Conservation (phyloP, 1,140 invertebrate species). For the Anastatus disparis region DNA sequence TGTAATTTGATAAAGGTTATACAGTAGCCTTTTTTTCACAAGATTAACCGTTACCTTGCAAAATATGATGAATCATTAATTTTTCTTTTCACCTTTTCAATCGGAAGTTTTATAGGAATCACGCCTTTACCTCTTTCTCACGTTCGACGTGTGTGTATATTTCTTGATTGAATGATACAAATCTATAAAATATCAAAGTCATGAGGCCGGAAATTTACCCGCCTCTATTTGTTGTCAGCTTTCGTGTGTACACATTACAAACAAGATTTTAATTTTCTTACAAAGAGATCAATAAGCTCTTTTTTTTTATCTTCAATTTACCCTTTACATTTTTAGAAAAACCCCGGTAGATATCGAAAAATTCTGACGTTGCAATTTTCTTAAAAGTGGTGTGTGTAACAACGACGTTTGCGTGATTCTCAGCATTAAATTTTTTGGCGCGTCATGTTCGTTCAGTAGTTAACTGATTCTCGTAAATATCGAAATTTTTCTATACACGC, state of each 20-base stretch:
- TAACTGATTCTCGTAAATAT: no score
- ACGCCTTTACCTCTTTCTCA: conserved; percentile 26
- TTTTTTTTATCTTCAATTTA: neutral
- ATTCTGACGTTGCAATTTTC: conserved; percentile 19
- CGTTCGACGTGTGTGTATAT: neutral
- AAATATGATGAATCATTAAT: conserved; percentile 8
- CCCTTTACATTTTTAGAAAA: neutral
- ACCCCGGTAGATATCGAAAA: neutral
- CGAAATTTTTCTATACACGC: no score
- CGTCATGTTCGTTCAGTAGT: no score
- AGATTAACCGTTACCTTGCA: conserved; percentile 6
- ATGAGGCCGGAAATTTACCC: conserved; percentile 8
- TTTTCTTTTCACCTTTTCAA: neutral
- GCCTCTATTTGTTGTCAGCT: neutral
- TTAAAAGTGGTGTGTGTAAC: no score
- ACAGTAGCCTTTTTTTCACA: no score
- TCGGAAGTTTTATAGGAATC: neutral
- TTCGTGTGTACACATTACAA: conserved; percentile 1
- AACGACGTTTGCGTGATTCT: neutral
- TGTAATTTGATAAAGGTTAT: no score
- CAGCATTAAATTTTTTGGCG: neutral
- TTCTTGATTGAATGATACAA: conserved; percentile 20
- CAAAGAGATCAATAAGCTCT: conserved; percentile 1
- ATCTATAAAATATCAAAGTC: conserved; percentile 22
- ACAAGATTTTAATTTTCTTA: conserved; percentile 29